These are phyloP conservation scores for Altica lythri DNA, from an alignment of 2,888 invertebrate genomes.

Conservation along the genomic window DNA sequence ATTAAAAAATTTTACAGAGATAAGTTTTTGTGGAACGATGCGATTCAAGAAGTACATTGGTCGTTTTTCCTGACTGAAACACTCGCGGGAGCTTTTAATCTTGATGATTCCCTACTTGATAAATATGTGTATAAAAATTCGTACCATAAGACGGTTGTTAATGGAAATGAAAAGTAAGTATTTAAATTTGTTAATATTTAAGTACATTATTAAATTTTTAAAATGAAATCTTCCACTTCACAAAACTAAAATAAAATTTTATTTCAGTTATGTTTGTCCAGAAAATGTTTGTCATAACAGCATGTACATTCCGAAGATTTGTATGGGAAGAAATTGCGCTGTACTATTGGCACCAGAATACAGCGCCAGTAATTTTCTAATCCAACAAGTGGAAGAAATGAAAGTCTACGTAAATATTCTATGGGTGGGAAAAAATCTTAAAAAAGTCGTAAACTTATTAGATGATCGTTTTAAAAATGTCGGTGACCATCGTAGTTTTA, in stretches of 20 bases:
- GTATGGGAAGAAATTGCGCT: slow-evolving; percentile 56
- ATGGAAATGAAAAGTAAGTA: slow-evolving; percentile 30
- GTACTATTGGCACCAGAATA: slow-evolving; percentile 60
- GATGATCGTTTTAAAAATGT: slow-evolving; percentile 22
- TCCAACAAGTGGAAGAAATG: slow-evolving; percentile 64
- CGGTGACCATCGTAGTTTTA: slow-evolving; percentile 47
- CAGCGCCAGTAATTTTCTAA: slow-evolving; percentile 62
- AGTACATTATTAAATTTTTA: too few species aligned
- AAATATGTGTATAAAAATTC: slow-evolving; percentile 23
- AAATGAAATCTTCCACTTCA: background rate
- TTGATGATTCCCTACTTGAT: slow-evolving; percentile 43
- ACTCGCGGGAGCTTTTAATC: slow-evolving; percentile 59
- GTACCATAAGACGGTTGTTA: slow-evolving; percentile 3
- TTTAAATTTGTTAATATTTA: too few species aligned
- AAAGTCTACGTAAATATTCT: slow-evolving; percentile 68
- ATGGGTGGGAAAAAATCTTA: slow-evolving; percentile 70
- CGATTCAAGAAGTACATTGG: slow-evolving; percentile 58
- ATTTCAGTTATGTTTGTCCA: slow-evolving; percentile 58
- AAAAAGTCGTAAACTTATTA: slow-evolving; percentile 46
- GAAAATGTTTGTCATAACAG: slow-evolving; percentile 54
- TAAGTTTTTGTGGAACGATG: slow-evolving; percentile 44
- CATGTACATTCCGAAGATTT: slow-evolving; percentile 64
- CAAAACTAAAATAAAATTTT: slow-evolving; percentile 16
- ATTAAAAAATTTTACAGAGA: slow-evolving; percentile 37
- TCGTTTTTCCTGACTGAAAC: slow-evolving; percentile 59